Evolutionary conservation across 2,888 invertebrate genomes (phyloP).

Genomic region (Buathra laborator): DNA sequence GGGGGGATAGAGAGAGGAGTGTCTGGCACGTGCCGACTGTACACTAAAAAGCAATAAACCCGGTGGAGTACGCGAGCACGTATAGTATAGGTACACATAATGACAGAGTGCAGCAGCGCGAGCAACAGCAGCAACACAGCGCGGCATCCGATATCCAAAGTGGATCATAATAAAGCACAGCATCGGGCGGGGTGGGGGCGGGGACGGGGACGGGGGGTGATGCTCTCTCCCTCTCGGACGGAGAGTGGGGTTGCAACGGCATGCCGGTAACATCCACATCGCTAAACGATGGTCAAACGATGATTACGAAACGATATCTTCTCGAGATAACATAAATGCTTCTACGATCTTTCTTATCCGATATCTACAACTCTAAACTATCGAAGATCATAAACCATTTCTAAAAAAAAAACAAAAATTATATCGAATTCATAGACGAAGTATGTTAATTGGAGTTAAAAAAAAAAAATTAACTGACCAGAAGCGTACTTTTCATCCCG

Average conservation of each 20-base stretch:
- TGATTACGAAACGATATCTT: slow-evolving; percentile 64
- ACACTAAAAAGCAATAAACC: slow-evolving; percentile 82
- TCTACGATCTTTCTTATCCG: neutral
- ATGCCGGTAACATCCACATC: slow-evolving; percentile 1
- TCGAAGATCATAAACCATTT: too few species aligned
- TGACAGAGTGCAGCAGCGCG: slow-evolving; percentile 72
- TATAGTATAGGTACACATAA: slow-evolving; percentile 70
- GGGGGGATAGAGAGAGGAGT: slow-evolving; percentile 19
- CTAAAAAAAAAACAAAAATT: neutral
- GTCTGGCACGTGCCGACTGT: slow-evolving; percentile 80
- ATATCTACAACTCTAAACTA: too few species aligned
- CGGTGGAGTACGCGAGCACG: slow-evolving; percentile 71
- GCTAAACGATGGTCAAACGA: slow-evolving; percentile 58
- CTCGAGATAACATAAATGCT: slow-evolving; percentile 27
- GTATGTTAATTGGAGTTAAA: too few species aligned
- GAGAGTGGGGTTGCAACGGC: slow-evolving; percentile 9
- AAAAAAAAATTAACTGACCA: too few species aligned
- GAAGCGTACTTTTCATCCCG: too few species aligned
- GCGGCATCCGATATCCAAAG: slow-evolving; percentile 76
- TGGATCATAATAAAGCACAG: slow-evolving; percentile 80
- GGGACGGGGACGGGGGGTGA: neutral
- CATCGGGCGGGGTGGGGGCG: slow-evolving; percentile 18
- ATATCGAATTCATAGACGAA: too few species aligned
- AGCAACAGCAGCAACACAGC: slow-evolving; percentile 23
- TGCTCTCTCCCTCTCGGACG: slow-evolving; percentile 1